phyloP scores from a whole-genome alignment of 2,797 vertebrate genomes.

The Siniperca obscura region DNA sequence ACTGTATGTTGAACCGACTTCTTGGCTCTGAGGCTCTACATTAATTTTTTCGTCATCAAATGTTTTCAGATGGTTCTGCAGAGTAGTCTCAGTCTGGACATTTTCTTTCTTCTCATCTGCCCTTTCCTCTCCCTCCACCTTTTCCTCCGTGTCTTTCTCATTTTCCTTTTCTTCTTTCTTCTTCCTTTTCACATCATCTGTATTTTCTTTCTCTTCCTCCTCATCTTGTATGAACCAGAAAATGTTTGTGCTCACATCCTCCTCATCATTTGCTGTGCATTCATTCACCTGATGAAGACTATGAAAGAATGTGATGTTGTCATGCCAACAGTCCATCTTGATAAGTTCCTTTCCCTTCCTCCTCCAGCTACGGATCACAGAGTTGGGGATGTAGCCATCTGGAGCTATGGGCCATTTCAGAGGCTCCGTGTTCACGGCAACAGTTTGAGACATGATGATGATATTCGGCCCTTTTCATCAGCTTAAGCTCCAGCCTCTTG shows the following conservation, averaged over 20 bases:
- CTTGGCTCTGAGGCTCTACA: background rate
- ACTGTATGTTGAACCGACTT: background rate
- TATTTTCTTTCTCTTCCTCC: no score
- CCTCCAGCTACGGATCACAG: conserved; percentile 50
- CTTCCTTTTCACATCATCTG: background rate
- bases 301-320: background rate
- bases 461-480: conserved; percentile 3
- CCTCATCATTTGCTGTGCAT: no score
- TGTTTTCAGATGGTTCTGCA: background rate
- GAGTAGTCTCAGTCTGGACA: background rate
- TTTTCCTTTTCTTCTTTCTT: background rate
- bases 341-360: background rate
- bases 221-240: no score
- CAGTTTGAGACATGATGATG: background rate
- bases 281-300: background rate
- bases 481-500: background rate
- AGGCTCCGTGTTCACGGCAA: background rate
- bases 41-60: background rate
- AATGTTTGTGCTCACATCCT: no score
- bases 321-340: background rate
- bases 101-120: background rate
- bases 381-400: conserved; percentile 70
- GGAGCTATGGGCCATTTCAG: conserved; percentile 59
- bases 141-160: background rate
- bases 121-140: background rate